A percentile compares a stretch with the other conserved stretches of the same genome.
phyloP scores from a whole-genome alignment of 2,797 vertebrate species.

The Darevskia nairensis region DNA sequence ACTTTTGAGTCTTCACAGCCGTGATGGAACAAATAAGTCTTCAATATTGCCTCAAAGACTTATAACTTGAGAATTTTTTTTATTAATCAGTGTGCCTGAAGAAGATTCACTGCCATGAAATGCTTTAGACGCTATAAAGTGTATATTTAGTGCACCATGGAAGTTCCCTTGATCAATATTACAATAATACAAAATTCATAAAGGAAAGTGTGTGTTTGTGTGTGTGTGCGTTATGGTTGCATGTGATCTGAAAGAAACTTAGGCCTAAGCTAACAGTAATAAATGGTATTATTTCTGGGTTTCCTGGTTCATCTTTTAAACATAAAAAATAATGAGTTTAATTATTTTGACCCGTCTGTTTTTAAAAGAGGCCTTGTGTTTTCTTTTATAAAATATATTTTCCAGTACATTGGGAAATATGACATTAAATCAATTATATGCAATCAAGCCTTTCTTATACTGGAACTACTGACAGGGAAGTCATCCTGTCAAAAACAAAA shows the following conservation, averaged over 20 bases:
- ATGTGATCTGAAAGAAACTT: constrained; percentile 27
- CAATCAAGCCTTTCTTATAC: constrained; percentile 54
- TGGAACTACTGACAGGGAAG: constrained; percentile 52
- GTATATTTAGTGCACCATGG: background rate
- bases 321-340: too few species aligned
- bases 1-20: background rate
- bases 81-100: constrained; percentile 8
- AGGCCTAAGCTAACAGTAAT: background rate
- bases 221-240: background rate
- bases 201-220: background rate
- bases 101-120: background rate
- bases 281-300: background rate
- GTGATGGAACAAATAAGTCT: background rate
- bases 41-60: background rate
- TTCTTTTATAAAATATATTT: too few species aligned
- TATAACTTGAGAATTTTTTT: background rate
- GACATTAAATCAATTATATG: constrained; percentile 14
- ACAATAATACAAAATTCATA: background rate
- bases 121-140: background rate
- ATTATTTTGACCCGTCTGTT: too few species aligned
- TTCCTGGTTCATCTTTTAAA: background rate
- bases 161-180: background rate
- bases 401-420: constrained; percentile 14
- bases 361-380: too few species aligned
- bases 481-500: constrained; percentile 62